Base-by-base conservation (phyloP, 2,113 vertebrate species). In the Nicator chloris region DNA sequence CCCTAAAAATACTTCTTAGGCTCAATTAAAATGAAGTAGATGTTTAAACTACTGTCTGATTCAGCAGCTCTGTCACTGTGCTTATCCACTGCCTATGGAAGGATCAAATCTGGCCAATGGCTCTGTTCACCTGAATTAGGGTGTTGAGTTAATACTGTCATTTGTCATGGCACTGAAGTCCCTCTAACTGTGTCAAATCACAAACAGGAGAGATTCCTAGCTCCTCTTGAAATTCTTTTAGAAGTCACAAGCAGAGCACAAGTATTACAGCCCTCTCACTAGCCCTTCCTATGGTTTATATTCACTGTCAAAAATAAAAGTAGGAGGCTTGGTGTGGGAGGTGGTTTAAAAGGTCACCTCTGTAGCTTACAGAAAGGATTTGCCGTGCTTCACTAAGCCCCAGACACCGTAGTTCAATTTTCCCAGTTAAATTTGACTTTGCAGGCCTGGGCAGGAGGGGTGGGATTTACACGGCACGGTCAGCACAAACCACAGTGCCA, bases 1-100 rank as follows among this genome's bases (percentile, higher is more conserved):
- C 86, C 88, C 83, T 91, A 95, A 97, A 97, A 97, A 97, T 95
- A 97, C 81, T 95, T 96, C 89, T 93, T 94, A 75, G 90, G 91
- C 80, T 96, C 40, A 73, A 97, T 96, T 96, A 94, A 96, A 97
- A 91, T 35, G 88, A 91, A 94, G 81, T 51, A 82, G 85, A 88
- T 63, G 87, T 86, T 95, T 57, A 92, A 92, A 83, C 84, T 44
- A 50, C 26, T 5, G 40, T 88, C 92, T 80, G 92, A 96, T 85
- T 95, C 97, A 93, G 95, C 91, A 89, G 65, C 79, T 84, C 93
- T 84, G 87, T 81, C 54, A 33, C 4, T 59, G 24, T 30, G 82
- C 95, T 94, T 72, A 96, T 49, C 76, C 31, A 50, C 37, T 19
- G 93, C 71, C 66, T 39, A 27, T 8, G 18, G 93, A 76, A 73